phyloP scores from a whole-genome alignment of 2,797 vertebrate species.

The Rhinophrynus dorsalis region DNA sequence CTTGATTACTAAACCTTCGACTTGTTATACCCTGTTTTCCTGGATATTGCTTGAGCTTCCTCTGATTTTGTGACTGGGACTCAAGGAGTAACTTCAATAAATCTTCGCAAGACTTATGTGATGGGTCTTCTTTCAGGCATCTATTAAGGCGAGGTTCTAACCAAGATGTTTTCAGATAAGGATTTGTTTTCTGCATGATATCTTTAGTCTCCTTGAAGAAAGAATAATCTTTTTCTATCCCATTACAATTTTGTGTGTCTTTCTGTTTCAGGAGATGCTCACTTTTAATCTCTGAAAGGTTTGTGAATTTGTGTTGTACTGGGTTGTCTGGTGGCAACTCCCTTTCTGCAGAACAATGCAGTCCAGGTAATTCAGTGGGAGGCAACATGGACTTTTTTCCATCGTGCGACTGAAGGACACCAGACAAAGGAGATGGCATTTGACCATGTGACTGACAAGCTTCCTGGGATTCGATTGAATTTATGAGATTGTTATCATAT shows the following conservation, averaged over 20 bases:
- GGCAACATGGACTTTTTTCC: conserved; percentile 1
- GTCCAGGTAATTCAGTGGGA: conserved; percentile 12
- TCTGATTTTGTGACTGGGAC: conserved; percentile 67
- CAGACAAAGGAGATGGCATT: background rate
- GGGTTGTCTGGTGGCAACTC: conserved; percentile 50
- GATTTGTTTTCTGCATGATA: conserved; percentile 58
- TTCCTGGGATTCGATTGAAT: conserved; percentile 42
- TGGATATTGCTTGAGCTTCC: conserved; percentile 69
- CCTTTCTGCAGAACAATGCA: conserved; percentile 52
- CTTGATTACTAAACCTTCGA: conserved; percentile 68
- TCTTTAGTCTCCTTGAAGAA: conserved; percentile 55
- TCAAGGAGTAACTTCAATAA: conserved; percentile 62
- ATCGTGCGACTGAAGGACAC: background rate
- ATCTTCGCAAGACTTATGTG: conserved; percentile 68
- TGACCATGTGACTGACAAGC: conserved; percentile 9
- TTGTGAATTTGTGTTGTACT: conserved; percentile 48
- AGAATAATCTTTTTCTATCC: conserved; percentile 54
- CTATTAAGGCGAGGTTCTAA: conserved; percentile 75
- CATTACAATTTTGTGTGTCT: conserved; percentile 54
- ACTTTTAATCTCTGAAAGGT: conserved; percentile 51
- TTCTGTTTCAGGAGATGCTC: conserved; percentile 57
- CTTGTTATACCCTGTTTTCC: conserved; percentile 67
- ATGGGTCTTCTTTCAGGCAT: conserved; percentile 62
- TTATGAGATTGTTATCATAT: conserved; percentile 61
- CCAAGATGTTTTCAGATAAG: conserved; percentile 74